phyloP scores from a whole-genome alignment of 2,113 vertebrate genomes.

The Dipodomys spectabilis region DNA sequence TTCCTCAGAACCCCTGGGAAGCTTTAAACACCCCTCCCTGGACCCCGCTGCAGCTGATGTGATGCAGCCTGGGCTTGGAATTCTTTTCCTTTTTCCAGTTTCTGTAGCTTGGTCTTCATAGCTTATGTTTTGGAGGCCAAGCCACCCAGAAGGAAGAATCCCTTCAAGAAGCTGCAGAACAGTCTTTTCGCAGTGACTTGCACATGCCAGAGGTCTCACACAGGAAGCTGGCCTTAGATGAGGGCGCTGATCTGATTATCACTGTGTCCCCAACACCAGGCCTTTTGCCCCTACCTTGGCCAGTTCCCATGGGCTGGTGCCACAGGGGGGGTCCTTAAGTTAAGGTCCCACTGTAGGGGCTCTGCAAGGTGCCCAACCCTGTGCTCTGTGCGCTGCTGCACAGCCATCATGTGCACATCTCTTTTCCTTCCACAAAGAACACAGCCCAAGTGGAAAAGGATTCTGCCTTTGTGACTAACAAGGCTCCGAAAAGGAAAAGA shows the following conservation, averaged over 20 bases:
- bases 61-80: neutral
- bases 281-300: neutral
- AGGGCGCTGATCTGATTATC: neutral
- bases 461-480: constrained; percentile 65
- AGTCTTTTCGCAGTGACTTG: neutral
- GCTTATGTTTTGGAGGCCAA: neutral
- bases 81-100: neutral
- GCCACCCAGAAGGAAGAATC: neutral
- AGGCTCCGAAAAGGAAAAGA: constrained; percentile 48
- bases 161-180: neutral
- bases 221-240: no score
- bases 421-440: constrained; percentile 72
- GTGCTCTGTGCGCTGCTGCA: neutral
- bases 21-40: neutral
- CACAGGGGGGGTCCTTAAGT: neutral
- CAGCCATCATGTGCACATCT: neutral
- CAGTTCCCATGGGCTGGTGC: neutral
- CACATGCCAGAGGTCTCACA: accelerated
- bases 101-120: neutral
- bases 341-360: neutral
- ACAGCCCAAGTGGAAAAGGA: constrained; percentile 60
- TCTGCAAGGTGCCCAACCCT: accelerated
- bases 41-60: accelerated
- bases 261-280: neutral
- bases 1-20: neutral